These are phyloP conservation scores for Hyperopisus bebe DNA, from an alignment of 2,113 vertebrate species.

Conservation along the genomic window DNA sequence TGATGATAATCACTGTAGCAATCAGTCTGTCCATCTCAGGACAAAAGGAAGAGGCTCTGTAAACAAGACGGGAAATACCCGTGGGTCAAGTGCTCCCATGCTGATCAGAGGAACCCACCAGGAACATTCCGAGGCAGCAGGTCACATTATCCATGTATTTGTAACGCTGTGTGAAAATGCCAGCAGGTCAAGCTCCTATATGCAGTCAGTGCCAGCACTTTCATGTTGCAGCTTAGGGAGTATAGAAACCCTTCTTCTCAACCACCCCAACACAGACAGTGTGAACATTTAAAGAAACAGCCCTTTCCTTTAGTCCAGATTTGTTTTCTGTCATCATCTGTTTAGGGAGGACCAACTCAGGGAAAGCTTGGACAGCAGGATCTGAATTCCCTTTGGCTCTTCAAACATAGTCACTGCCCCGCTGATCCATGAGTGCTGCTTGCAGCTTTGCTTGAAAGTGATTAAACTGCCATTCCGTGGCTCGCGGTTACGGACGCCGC, in stretches of 20 bases:
- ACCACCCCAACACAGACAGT: neutral
- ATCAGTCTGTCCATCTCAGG: neutral
- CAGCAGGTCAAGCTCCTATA: neutral
- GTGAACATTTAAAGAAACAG: neutral
- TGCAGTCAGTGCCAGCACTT: neutral
- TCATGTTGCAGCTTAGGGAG: neutral
- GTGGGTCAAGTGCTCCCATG: neutral
- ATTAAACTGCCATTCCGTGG: slow-evolving; percentile 39
- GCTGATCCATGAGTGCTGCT: slow-evolving; percentile 22
- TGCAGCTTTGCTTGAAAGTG: slow-evolving; percentile 20
- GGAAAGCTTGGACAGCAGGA: neutral
- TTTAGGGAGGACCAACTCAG: neutral
- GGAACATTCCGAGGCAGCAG: neutral
- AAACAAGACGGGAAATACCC: neutral
- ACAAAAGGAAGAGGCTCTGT: slow-evolving; percentile 3
- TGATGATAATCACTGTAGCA: neutral
- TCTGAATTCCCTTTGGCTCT: neutral
- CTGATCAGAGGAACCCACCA: neutral
- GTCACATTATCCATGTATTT: neutral
- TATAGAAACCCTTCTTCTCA: neutral
- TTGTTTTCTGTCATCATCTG: neutral
- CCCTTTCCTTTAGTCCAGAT: neutral
- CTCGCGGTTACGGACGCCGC: slow-evolving; percentile 34
- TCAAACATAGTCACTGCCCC: neutral
- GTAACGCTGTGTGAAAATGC: neutral